phyloP scores from a whole-genome alignment of 1,140 invertebrate species.

The Philaenus spumarius region DNA sequence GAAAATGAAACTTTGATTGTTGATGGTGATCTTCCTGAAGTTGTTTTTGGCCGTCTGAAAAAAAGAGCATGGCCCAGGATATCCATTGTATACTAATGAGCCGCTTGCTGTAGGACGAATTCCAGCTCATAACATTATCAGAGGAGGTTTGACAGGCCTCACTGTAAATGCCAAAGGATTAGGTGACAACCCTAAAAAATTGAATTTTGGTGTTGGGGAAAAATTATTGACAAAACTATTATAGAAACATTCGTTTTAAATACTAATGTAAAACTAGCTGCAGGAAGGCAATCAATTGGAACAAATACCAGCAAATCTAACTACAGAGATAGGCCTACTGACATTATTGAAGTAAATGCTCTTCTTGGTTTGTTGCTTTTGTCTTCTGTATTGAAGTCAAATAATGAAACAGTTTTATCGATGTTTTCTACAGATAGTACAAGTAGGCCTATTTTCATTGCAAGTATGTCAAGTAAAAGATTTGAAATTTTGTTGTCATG shows the following conservation, averaged over 20 bases:
- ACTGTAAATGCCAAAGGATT: neutral
- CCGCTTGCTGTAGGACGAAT: neutral
- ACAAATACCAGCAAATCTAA: no score
- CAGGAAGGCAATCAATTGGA: no score
- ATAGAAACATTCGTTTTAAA: no score
- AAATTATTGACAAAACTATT: neutral
- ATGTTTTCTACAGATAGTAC: slow-evolving; percentile 4
- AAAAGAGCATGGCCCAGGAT: neutral
- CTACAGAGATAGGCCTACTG: slow-evolving; percentile 9
- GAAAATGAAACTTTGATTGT: no score
- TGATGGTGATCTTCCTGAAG: no score
- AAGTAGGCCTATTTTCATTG: neutral
- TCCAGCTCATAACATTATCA: no score
- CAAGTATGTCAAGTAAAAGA: slow-evolving; percentile 4
- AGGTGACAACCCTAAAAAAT: neutral
- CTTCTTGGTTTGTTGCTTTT: slow-evolving; percentile 10
- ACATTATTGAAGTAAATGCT: slow-evolving; percentile 10
- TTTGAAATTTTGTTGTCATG: neutral
- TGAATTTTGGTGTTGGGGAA: slow-evolving; percentile 2
- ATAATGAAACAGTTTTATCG: slow-evolving; percentile 1
- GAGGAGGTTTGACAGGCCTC: no score
- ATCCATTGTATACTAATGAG: no score
- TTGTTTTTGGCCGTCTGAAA: no score
- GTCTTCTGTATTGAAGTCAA: slow-evolving; percentile 7
- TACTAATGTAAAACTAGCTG: slow-evolving; percentile 6